These are phyloP conservation scores for Geopemphigus sp. DNA, from an alignment of 1,140 invertebrate species.

Conservation along the genomic window DNA sequence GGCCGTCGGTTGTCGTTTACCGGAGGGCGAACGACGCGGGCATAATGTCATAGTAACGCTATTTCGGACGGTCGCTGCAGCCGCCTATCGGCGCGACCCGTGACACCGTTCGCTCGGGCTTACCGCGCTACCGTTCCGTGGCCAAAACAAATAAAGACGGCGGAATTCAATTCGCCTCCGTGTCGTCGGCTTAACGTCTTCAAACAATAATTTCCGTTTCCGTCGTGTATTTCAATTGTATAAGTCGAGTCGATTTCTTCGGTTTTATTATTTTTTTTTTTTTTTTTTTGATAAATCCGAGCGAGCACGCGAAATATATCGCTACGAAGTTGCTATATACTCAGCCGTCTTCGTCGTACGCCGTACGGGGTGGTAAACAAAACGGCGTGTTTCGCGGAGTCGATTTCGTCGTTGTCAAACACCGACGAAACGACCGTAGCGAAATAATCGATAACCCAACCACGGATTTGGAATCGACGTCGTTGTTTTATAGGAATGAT, in stretches of 20 bases:
- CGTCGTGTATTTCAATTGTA: not conserved
- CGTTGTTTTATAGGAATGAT: too few species aligned
- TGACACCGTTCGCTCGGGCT: not conserved
- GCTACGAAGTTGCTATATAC: too few species aligned
- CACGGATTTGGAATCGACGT: too few species aligned
- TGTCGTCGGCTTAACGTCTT: not conserved
- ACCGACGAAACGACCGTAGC: too few species aligned
- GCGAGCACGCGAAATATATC: not conserved
- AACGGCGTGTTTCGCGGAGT: too few species aligned
- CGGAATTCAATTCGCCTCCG: slow-evolving; percentile 1
- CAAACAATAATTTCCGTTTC: not conserved
- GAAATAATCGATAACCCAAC: too few species aligned
- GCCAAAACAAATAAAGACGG: not conserved
- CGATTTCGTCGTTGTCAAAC: too few species aligned
- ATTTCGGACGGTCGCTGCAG: not conserved
- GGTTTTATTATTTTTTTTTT: not conserved
- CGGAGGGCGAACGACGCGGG: not conserved
- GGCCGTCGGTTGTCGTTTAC: not conserved
- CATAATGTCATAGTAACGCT: too few species aligned
- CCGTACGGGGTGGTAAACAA: too few species aligned
- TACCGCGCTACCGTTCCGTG: not conserved
- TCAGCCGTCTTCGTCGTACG: too few species aligned
- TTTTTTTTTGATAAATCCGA: not conserved
- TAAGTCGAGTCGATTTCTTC: not conserved
- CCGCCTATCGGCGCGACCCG: not conserved